Percentiles rank a stretch among this genome's conserved stretches.
phyloP scores from a whole-genome alignment of 2,113 vertebrate species.

The Shinisaurus crocodilurus region DNA sequence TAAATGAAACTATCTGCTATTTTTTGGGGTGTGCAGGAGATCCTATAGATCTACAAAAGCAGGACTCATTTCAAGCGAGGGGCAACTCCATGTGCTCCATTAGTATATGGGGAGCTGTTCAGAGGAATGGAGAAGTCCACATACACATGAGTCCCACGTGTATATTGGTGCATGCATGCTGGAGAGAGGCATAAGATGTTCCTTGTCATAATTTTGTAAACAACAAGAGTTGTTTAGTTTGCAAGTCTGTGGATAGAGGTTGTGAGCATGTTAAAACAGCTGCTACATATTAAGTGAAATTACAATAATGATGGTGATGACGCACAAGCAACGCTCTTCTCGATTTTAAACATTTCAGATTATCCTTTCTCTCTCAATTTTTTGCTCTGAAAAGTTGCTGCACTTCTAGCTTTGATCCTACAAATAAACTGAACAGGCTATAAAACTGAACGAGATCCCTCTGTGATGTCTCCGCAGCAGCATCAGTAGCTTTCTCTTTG shows the following conservation, averaged over 20 bases:
- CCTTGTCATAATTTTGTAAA: neutral
- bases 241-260: neutral
- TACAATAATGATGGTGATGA: neutral
- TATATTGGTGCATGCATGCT: neutral
- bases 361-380: neutral
- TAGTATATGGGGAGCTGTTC: neutral
- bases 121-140: neutral
- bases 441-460: neutral
- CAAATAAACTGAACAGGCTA: neutral
- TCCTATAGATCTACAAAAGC: neutral
- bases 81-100: neutral
- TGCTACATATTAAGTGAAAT: neutral
- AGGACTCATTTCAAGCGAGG: neutral
- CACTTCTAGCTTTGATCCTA: neutral
- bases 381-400: neutral
- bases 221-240: neutral
- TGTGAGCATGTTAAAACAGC: neutral
- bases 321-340: neutral
- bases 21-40: neutral
- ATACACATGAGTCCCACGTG: neutral
- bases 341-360: neutral
- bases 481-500: neutral
- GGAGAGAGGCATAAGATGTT: neutral
- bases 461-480: neutral
- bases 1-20: no score